These are phyloP conservation scores for Dipodomys stephensi DNA, from an alignment of 2,113 vertebrate genomes.

Conservation along the genomic window DNA sequence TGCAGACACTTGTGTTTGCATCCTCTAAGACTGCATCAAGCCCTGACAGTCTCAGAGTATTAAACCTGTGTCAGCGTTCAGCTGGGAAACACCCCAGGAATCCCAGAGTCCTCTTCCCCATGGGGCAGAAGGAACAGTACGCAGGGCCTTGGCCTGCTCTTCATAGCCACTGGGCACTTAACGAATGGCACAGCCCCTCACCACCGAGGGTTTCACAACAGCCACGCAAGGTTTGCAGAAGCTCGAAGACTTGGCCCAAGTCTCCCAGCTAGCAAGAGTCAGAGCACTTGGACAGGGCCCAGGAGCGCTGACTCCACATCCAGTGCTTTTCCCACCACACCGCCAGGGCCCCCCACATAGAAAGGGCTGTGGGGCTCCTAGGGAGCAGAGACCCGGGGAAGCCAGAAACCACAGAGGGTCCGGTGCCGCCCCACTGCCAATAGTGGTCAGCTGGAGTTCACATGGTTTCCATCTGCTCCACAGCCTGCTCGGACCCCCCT, in stretches of 20 bases:
- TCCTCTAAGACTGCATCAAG: not conserved
- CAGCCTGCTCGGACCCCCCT: slow-evolving; percentile 43
- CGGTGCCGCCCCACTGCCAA: not conserved
- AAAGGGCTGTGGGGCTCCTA: not conserved
- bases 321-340: not conserved
- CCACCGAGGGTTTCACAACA: not conserved
- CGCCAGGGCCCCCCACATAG: not conserved
- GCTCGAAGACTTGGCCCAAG: not conserved
- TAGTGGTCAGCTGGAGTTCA: not conserved
- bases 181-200: accelerated
- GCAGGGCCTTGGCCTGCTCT: not conserved
- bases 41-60: not conserved
- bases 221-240: not conserved
- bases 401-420: not conserved
- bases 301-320: slow-evolving; percentile 12
- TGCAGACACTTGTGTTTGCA: not conserved
- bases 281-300: not conserved
- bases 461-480: slow-evolving; percentile 54
- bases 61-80: not conserved
- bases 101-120: not conserved
- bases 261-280: slow-evolving; percentile 13
- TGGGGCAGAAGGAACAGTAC: not conserved
- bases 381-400: not conserved
- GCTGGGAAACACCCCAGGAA: not conserved
- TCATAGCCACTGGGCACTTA: accelerated